Percentiles rank a stretch among this genome's conserved stretches.
phyloP scores from a whole-genome alignment of 64 coral and sea anemone species.

The Trachythela sp. region DNA sequence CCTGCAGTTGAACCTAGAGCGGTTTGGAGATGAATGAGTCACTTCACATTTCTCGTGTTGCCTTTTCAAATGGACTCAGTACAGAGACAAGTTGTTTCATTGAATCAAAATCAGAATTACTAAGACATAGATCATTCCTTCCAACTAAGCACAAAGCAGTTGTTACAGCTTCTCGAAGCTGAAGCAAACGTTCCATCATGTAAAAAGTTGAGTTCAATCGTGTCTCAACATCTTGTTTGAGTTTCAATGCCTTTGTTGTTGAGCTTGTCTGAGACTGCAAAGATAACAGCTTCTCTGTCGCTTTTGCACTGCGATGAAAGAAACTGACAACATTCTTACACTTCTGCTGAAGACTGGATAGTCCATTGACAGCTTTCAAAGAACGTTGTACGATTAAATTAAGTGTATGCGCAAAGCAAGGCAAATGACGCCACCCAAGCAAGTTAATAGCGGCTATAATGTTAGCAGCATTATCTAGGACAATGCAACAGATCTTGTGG shows the following conservation, averaged over 20 bases:
- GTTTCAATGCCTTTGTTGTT: background rate
- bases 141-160: background rate
- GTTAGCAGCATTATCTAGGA: background rate
- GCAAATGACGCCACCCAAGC: background rate
- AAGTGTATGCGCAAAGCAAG: background rate
- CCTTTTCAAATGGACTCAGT: background rate
- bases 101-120: background rate
- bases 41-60: background rate
- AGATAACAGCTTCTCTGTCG: background rate
- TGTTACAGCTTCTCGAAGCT: background rate
- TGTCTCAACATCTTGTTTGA: background rate
- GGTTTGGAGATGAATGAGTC: background rate
- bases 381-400: background rate
- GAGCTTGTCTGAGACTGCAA: background rate
- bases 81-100: background rate
- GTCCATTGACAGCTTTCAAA: background rate
- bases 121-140: background rate
- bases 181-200: background rate
- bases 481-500: background rate
- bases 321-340: background rate
- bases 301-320: background rate
- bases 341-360: background rate
- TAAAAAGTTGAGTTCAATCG: background rate
- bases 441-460: background rate
- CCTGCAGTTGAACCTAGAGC: background rate